Evolutionary conservation across 2,888 invertebrate genomes (phyloP).

Genomic region (Drosophila gaucha): DNA sequence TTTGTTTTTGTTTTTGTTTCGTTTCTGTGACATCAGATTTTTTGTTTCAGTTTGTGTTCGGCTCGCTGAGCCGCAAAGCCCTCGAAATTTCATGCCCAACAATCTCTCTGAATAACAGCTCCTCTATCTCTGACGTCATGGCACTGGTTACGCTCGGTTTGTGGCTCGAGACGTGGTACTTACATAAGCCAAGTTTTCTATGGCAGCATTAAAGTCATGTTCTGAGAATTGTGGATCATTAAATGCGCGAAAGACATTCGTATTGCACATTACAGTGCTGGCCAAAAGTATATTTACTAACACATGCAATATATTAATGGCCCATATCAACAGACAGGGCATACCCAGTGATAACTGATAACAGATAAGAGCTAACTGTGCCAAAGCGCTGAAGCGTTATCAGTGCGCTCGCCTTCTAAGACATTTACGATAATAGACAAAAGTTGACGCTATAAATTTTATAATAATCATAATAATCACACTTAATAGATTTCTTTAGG

Average conservation of each 20-base stretch:
- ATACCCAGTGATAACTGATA: constrained; percentile 31
- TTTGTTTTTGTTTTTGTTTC: neutral
- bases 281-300: constrained; percentile 9
- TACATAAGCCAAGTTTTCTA: constrained; percentile 43
- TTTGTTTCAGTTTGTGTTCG: constrained; percentile 5
- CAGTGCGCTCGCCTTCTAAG: constrained; percentile 32
- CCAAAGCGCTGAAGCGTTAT: constrained; percentile 42
- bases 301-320: neutral
- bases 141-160: constrained; percentile 69
- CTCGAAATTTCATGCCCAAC: constrained; percentile 23
- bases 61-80: constrained; percentile 25
- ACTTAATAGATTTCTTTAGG: constrained; percentile 1
- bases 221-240: constrained; percentile 45
- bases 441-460: constrained; percentile 12
- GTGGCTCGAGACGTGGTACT: constrained; percentile 18
- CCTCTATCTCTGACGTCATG: constrained; percentile 58
- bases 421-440: constrained; percentile 38
- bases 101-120: constrained; percentile 2
- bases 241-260: constrained; percentile 15
- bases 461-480: neutral
- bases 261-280: constrained; percentile 15
- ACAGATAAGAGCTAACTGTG: constrained; percentile 37
- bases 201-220: constrained; percentile 28
- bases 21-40: constrained; percentile 37
- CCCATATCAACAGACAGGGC: constrained; percentile 31